Conservation (phyloP, 1,140 invertebrate species). For the Drosophila elegans region DNA sequence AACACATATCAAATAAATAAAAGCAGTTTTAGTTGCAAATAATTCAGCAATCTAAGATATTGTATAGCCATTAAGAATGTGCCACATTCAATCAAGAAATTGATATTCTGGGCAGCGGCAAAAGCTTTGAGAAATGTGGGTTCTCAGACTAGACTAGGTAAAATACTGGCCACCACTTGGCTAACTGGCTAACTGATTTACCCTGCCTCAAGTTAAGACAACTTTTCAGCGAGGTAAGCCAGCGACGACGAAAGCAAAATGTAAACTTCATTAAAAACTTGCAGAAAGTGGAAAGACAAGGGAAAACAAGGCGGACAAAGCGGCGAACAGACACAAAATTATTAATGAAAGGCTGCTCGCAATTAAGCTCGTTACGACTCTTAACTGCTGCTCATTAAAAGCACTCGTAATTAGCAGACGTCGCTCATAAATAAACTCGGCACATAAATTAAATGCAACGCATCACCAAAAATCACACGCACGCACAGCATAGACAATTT, state of each 20-base stretch:
- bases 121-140: not conserved
- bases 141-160: not conserved
- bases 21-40: constrained; percentile 37
- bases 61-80: constrained; percentile 23
- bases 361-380: constrained; percentile 73
- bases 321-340: constrained; percentile 52
- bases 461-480: constrained; percentile 45
- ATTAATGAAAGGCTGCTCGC: constrained; percentile 70
- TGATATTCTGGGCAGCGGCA: not conserved
- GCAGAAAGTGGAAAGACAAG: constrained; percentile 45
- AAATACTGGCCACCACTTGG: not conserved
- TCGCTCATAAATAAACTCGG: constrained; percentile 63
- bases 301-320: constrained; percentile 2
- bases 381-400: constrained; percentile 73
- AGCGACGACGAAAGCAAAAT: constrained; percentile 45
- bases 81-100: constrained; percentile 26
- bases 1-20: constrained; percentile 14
- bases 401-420: constrained; percentile 68
- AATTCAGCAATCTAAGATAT: constrained; percentile 32
- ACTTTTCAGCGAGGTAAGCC: constrained; percentile 24
- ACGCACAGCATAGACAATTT: constrained; percentile 21
- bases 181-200: constrained; percentile 20
- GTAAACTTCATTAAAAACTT: constrained; percentile 79
- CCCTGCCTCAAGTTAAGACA: constrained; percentile 1
- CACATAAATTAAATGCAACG: constrained; percentile 58